These are phyloP conservation scores for Thymelicus acteon DNA, from an alignment of 2,888 invertebrate species.

Conservation along the genomic window DNA sequence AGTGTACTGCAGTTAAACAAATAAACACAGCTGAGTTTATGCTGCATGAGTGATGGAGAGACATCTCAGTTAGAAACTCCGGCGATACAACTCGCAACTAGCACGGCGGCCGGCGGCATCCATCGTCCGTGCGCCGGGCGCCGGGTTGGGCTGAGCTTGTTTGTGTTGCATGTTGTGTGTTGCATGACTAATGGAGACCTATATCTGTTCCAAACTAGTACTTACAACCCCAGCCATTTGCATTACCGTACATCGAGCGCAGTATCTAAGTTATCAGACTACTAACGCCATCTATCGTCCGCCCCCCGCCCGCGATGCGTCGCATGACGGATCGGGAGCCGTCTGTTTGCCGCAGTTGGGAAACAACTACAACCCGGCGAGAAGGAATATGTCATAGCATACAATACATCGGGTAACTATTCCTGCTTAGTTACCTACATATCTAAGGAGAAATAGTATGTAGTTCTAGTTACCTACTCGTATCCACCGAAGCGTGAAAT, in stretches of 20 bases:
- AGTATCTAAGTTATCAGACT: slow-evolving; percentile 7
- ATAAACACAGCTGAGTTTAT: neutral
- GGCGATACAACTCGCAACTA: slow-evolving; percentile 2
- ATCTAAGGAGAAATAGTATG: neutral
- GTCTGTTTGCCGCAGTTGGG: slow-evolving; percentile 10
- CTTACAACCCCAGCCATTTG: slow-evolving; percentile 23
- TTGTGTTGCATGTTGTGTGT: slow-evolving; percentile 26
- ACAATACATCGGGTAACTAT: neutral
- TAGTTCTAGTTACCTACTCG: neutral
- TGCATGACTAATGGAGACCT: slow-evolving; percentile 35
- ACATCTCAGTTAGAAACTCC: slow-evolving; percentile 25
- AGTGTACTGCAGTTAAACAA: neutral
- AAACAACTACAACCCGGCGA: neutral
- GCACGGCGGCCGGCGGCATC: neutral
- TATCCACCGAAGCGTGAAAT: neutral
- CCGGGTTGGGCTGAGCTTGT: slow-evolving; percentile 24
- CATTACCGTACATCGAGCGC: neutral
- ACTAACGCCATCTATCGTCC: slow-evolving; percentile 23
- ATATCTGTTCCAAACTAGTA: slow-evolving; percentile 29
- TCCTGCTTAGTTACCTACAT: neutral
- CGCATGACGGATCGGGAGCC: slow-evolving; percentile 16
- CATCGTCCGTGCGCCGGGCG: slow-evolving; percentile 7
- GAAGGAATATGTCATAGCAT: slow-evolving; percentile 1
- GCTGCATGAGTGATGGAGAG: slow-evolving; percentile 20
- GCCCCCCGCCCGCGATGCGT: slow-evolving; percentile 4